These are phyloP conservation scores for Dermochelys coriacea DNA, from an alignment of 2,797 vertebrate species.

Conservation along the genomic window DNA sequence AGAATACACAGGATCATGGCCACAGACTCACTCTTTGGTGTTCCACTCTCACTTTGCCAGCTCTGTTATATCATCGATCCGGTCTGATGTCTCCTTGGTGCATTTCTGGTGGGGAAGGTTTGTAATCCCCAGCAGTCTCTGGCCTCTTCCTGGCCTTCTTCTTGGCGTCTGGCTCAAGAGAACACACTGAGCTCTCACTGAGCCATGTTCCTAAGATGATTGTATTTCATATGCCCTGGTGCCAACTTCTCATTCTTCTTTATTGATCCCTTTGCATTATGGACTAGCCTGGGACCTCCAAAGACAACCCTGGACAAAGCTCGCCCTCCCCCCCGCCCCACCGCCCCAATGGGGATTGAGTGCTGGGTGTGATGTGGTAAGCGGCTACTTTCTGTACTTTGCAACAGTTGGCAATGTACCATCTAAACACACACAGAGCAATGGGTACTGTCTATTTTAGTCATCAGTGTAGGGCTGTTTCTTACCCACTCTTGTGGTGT, in stretches of 20 bases:
- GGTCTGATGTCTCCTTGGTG: background rate
- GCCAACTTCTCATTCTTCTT: background rate
- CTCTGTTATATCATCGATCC: background rate
- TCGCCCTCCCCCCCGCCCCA: background rate
- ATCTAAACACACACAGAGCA: too few relatives aligned
- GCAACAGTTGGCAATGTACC: background rate
- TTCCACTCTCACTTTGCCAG: background rate
- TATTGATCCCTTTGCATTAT: background rate
- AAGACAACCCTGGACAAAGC: background rate
- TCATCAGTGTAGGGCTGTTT: background rate
- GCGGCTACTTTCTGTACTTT: background rate
- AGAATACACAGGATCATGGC: background rate
- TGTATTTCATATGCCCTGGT: background rate
- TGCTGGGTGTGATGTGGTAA: background rate
- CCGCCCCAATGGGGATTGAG: too few relatives aligned
- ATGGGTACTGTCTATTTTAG: background rate
- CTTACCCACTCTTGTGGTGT: background rate
- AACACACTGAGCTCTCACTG: too few relatives aligned
- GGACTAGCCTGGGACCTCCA: background rate
- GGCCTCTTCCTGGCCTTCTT: background rate
- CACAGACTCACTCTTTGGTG: background rate
- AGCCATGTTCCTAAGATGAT: too few relatives aligned
- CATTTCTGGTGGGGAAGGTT: background rate
- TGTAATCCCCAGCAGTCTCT: background rate
- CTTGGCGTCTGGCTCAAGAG: background rate